Evolutionary conservation across 2,113 vertebrate species (phyloP), one percentile per base, ranked within the genome.

Genomic region (Alethe diademata): DNA sequence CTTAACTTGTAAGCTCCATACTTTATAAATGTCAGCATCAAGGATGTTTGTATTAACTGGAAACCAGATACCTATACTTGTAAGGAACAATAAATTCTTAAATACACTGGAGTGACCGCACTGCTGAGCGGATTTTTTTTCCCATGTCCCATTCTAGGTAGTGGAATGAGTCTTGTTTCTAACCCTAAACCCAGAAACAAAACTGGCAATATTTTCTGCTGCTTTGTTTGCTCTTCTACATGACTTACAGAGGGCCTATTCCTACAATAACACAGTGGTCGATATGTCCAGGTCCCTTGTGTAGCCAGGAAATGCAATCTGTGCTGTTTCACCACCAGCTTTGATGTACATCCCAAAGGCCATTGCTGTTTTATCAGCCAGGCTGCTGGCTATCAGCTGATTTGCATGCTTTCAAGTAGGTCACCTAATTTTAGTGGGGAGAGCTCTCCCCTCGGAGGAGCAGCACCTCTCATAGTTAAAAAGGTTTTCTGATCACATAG

Each of bases 381-480:
- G 16, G 38, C 29, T 57, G 24, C 29, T 66, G 29, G 6, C 72
- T 67, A 74, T 78, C 67, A 89, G 69, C 69, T 31, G 20, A 87
- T 94, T 71, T 84, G 26, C 69, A 67, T 43, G 23, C 72, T 84
- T 84, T 84, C 66, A 91, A 60, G 70, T 81, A 92, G 76, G 73
- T 84, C 84, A 78, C 22, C 23, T 62, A 60, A 79, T 78, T 90
- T 75, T 71, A 78, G 33, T 40, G 19, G 56, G 18, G 45, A 87
- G 25, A 85, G 18, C 14, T 78, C 36, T 82, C 24, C 48, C 36
- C 47, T 82, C 1, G 0, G 45, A 64, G 24, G 16, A 74, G 28
- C 50, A 79, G 29, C 1, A 0, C 11, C 33, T 65, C 12, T 43
- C 12, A 5, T 43, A 64, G 24, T 88, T 72, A 60, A 31, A 79